phyloP scores from a whole-genome alignment of 1,140 invertebrate genomes.

The Babylonia areolata region DNA sequence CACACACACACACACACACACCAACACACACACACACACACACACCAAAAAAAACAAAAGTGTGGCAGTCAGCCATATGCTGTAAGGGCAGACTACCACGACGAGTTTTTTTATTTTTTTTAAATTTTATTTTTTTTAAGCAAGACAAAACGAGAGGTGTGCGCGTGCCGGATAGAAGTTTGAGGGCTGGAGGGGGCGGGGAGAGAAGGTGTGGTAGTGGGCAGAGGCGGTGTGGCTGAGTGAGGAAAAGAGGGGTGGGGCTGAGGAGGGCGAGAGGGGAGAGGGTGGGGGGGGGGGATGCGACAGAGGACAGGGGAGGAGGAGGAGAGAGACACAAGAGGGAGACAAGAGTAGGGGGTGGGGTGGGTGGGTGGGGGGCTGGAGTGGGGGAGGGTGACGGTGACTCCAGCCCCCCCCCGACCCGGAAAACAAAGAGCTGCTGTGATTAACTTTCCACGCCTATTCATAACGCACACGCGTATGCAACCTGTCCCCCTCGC shows the following conservation, averaged over 20 bases:
- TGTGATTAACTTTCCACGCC: slow-evolving; percentile 18
- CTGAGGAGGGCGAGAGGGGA: too few relatives aligned
- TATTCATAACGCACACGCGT: slow-evolving; percentile 22
- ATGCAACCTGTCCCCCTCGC: slow-evolving; percentile 9
- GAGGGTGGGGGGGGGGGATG: too few relatives aligned
- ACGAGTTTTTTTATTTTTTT: too few relatives aligned
- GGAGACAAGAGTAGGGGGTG: not conserved
- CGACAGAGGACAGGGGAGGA: too few relatives aligned
- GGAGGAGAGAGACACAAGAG: not conserved
- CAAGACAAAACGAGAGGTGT: too few relatives aligned
- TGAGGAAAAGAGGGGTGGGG: too few relatives aligned
- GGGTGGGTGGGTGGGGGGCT: not conserved
- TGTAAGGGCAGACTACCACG: not conserved
- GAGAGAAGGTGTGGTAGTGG: not conserved
- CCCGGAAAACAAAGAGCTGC: not conserved
- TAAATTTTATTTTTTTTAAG: too few relatives aligned
- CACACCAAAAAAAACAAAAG: not conserved
- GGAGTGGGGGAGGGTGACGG: too few relatives aligned
- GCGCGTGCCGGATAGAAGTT: too few relatives aligned
- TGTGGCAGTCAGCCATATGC: not conserved
- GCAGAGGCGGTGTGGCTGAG: too few relatives aligned
- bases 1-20: slow-evolving; percentile 17
- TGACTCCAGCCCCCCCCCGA: not conserved
- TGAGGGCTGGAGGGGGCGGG: too few relatives aligned
- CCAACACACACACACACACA: slow-evolving; percentile 17